Evolutionary conservation across 2,113 vertebrate species (phyloP).

Genomic region (Thalassoma bifasciatum): DNA sequence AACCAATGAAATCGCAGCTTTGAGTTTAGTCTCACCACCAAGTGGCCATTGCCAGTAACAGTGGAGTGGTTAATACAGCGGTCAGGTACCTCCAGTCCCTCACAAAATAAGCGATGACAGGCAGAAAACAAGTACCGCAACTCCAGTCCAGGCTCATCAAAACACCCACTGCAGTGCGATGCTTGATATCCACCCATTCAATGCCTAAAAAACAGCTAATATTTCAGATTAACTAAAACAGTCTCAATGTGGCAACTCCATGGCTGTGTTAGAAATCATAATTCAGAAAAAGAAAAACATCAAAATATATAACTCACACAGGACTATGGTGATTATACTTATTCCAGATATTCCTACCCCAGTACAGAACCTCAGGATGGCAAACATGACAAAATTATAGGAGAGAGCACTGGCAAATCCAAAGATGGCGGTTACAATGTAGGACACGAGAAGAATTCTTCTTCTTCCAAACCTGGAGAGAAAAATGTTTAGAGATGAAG

Average conservation of each 20-base stretch:
- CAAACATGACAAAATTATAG: conserved; percentile 65
- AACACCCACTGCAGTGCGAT: conserved; percentile 59
- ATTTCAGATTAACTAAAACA: background rate
- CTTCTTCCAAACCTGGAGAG: conserved; percentile 76
- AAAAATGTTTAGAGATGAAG: background rate
- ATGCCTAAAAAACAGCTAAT: conserved; percentile 47
- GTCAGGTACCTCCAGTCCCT: conserved; percentile 76
- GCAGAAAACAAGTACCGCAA: conserved; percentile 37
- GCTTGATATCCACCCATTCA: conserved; percentile 79
- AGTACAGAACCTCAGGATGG: conserved; percentile 76
- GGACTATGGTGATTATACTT: conserved; percentile 68
- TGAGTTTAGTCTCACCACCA: conserved; percentile 69
- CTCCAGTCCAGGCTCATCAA: conserved; percentile 76
- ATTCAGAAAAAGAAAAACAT: background rate
- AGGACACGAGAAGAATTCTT: conserved; percentile 68
- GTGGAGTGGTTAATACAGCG: conserved; percentile 42
- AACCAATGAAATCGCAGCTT: background rate
- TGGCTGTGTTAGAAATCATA: too few relatives aligned
- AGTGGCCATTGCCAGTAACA: conserved; percentile 60
- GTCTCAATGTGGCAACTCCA: background rate
- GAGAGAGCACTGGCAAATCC: conserved; percentile 73
- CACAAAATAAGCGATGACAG: conserved; percentile 69
- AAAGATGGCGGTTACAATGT: conserved; percentile 52
- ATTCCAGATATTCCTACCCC: conserved; percentile 76
- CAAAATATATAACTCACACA: conserved; percentile 67